phyloP scores from a whole-genome alignment of 2,888 invertebrate species.

The Coleophora deauratella region DNA sequence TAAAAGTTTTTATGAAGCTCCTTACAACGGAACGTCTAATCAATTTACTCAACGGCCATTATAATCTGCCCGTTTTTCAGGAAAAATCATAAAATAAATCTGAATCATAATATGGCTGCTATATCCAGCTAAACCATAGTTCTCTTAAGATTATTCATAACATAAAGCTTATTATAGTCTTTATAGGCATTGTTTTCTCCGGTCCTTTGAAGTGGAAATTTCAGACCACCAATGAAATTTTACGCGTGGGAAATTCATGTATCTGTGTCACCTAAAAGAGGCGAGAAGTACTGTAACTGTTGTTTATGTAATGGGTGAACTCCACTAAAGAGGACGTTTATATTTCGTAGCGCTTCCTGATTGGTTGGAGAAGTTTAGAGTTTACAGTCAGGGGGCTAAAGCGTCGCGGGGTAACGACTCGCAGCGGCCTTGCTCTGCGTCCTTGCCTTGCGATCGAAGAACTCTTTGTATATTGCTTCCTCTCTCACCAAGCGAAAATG shows the following conservation, averaged over 20 bases:
- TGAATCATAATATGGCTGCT: neutral
- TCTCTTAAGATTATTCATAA: neutral
- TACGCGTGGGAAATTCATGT: too few species aligned
- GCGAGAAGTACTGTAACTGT: too few species aligned
- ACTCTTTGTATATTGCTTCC: constrained; percentile 32
- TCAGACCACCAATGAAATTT: too few species aligned
- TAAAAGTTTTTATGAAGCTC: constrained; percentile 23
- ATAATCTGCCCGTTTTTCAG: constrained; percentile 26
- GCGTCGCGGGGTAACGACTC: constrained; percentile 38
- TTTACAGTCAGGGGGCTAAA: constrained; percentile 21
- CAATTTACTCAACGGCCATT: constrained; percentile 14
- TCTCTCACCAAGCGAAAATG: constrained; percentile 25
- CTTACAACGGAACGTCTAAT: constrained; percentile 19
- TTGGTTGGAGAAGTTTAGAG: constrained; percentile 24
- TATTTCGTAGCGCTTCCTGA: constrained; percentile 8
- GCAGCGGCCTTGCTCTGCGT: constrained; percentile 59
- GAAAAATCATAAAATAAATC: constrained; percentile 10
- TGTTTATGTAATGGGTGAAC: too few species aligned
- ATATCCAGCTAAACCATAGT: neutral
- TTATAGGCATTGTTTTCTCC: too few species aligned
- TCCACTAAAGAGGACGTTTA: too few species aligned
- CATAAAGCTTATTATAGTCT: neutral
- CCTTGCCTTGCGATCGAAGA: constrained; percentile 52
- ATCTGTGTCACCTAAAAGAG: too few species aligned
- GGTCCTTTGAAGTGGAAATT: too few species aligned